Evolutionary conservation across 2,888 invertebrate species (phyloP), one percentile per base, ranked within the genome.

Genomic region (Andricus curvator): DNA sequence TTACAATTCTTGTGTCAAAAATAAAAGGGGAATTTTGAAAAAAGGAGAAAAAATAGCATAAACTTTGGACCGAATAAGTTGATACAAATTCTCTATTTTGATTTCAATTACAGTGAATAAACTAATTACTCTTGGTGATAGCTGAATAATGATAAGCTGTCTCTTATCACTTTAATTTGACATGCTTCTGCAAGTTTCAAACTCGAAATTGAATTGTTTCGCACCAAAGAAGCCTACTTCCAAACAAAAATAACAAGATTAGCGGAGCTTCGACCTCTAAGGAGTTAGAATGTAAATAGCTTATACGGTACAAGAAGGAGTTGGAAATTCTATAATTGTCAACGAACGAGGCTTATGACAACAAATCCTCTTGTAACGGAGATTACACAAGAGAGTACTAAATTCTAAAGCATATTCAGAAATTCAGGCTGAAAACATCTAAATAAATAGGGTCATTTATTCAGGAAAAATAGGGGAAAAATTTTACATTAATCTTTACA

Each of bases 181-280:
- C 25, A 62, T 62, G 62, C 25, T 62, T 22, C 15, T 25, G 15
- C 15, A 25, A 25, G 25, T 13, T 62, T 25, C 15, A 15, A 5
- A 15, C 15, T 62, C 15, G 25, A 62, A 22, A 62, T 62, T 62
- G 62, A 62, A 62, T 25, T 62, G 25, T 62, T 62, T 25, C 62
- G 22, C 62, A 13, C 22, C 15, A 13, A 62, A 22, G 11, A 22
- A 25, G 25, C 62, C 13, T 13, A 25, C 15, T 25, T 62, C 62
- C 22, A 62, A 62, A 62, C 22, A 62, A 62, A 62, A 62, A 62
- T 62, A 62, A 62, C 22, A 62, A 62, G 22, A 62, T 62, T 22
- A 62, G 62, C 15, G 13, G 25, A 62, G 62, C 62, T 62, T 62
- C 62, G 62, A 62, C 62, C 62, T 62, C 62, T 62, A 62, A 62